Evolutionary conservation across 1,140 invertebrate species (phyloP), one percentile per base, ranked within the genome.

Genomic region (Drepana arcuata): DNA sequence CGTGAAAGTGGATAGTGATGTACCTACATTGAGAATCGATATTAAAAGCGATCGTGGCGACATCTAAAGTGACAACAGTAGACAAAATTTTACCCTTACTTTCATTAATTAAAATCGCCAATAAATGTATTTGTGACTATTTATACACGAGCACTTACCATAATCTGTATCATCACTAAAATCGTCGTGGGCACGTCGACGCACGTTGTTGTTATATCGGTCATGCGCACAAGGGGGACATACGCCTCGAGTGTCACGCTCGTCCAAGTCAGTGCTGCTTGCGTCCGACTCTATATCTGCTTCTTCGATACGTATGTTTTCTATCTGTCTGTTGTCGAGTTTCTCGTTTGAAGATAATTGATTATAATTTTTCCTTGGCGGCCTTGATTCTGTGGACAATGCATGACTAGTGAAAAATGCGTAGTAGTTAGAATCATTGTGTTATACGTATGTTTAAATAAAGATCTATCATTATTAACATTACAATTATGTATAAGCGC

Each of bases 101-200:
- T 5, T 21, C 4, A 21, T 21, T 21, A 21, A 21, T 21, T n/a
- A n/a, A n/a, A n/a, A n/a, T n/a, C n/a, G n/a, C n/a, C n/a, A n/a
- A n/a, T n/a, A n/a, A n/a, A n/a, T n/a, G n/a, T n/a, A n/a, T n/a
- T n/a, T n/a, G n/a, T n/a, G n/a, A n/a, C n/a, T n/a, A n/a, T n/a
- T n/a, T n/a, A n/a, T n/a, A n/a, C n/a, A n/a, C n/a, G 9, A 21
- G 18, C 18, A 41, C 59, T 55, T 49, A 84, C 83, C 83, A 32
- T 83, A 84, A 60, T 84, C 83, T 18, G 75, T 80, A 40, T 84
- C 83, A 43, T 84, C 83, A 35, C 80, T 84, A 50, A 81, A 83
- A 39, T 84, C 79, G 23, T 84, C 74, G 35, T 79, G 78, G 15
- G 69, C 49, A 43, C 71, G 78, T 33, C 70, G 60, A 11, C 72